Percentiles rank a stretch among this genome's conserved stretches.
Evolutionary conservation across 2,888 invertebrate genomes (phyloP).

Genomic region (Pomacea canaliculata): DNA sequence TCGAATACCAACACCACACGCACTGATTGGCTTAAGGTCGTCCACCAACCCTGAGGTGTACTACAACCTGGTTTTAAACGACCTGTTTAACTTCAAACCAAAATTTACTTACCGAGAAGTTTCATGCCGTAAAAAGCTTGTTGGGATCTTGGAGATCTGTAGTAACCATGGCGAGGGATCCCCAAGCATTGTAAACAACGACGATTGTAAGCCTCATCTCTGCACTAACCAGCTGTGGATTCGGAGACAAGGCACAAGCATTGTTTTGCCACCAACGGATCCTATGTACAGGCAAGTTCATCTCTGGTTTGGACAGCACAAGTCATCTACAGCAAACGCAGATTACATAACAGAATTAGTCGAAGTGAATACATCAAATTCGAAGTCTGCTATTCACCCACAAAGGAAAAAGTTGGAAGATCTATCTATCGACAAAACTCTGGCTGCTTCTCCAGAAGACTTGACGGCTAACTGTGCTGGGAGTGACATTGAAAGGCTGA

Average conservation of each 20-base stretch:
- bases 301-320: background rate
- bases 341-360: too few species aligned
- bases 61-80: constrained; percentile 14
- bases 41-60: constrained; percentile 18
- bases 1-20: constrained; percentile 1
- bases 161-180: constrained; percentile 26
- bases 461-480: too few species aligned
- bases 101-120: constrained; percentile 21
- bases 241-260: constrained; percentile 21
- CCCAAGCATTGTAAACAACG: constrained; percentile 31
- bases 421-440: background rate
- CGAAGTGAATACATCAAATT: too few species aligned
- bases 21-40: constrained; percentile 14
- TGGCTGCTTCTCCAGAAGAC: too few species aligned
- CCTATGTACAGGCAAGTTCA: constrained; percentile 17
- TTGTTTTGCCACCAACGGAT: constrained; percentile 24
- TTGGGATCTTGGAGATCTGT: constrained; percentile 30
- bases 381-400: background rate
- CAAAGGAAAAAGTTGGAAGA: background rate
- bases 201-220: constrained; percentile 2
- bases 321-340: background rate
- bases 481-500: background rate
- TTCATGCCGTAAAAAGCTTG: constrained; percentile 16
- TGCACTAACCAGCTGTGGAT: constrained; percentile 33
- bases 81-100: constrained; percentile 29